phyloP scores from a whole-genome alignment of 2,797 vertebrate species.

The Dendrocincla fuliginosa region DNA sequence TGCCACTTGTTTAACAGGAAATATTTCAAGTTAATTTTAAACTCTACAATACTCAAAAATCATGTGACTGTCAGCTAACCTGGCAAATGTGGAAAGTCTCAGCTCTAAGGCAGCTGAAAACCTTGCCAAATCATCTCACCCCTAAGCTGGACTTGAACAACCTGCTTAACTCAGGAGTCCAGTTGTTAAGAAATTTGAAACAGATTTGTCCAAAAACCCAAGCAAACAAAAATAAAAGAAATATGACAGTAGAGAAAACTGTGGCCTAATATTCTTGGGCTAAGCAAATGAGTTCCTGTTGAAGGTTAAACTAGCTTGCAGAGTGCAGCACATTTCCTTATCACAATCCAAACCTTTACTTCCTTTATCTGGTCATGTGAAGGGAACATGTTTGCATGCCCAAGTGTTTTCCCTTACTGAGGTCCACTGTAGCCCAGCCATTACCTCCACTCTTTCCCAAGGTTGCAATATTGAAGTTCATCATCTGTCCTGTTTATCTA shows the following conservation, averaged over 20 bases:
- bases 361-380: neutral
- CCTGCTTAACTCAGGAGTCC: neutral
- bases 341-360: neutral
- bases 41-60: neutral
- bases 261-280: neutral
- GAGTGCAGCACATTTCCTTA: neutral
- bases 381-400: neutral
- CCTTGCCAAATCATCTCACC: neutral
- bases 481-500: rapidly evolving
- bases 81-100: neutral
- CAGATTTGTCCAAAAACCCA: neutral
- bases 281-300: neutral
- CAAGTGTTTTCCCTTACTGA: neutral
- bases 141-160: neutral
- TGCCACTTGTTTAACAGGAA: neutral
- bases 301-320: neutral
- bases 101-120: neutral
- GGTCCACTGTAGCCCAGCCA: neutral
- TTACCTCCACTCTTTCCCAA: neutral
- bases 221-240: neutral
- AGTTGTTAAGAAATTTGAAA: neutral
- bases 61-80: neutral
- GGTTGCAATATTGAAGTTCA: neutral
- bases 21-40: neutral
- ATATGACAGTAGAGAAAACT: neutral